Evolutionary conservation across 2,888 invertebrate genomes (phyloP), one percentile per base, ranked within the genome.

Genomic region (Xylota sylvarum): DNA sequence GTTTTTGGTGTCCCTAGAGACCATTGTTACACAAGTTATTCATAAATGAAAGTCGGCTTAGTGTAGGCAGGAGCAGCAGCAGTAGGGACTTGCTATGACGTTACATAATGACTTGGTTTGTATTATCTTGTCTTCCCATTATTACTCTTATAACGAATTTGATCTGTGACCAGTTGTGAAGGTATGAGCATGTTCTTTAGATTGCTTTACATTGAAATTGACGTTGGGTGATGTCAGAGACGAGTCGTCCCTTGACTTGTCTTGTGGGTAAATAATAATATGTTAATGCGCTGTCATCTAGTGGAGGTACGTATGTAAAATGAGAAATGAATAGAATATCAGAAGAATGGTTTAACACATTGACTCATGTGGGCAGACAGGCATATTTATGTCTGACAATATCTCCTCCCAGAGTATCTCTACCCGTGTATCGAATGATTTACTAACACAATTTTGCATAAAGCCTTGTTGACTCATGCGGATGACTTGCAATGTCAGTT

Each of bases 211-310:
- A 62, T 62, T 40, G 43, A 30, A 70, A 70, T 56, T 43, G 70
- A 56, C 56, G 30, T 30, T 32, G 19, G 70, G 43, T 70, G 72
- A 60, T 72, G 58, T 72, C 58, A 72, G 70, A 43, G 43, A 14
- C 30, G 55, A 27, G 6, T 14, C 19, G 32, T 70, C 40, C 40
- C 62, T 62, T 52, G 17, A 64, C 64, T 56, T 74, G 52, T 43
- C 55, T n/a, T 32, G 12, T 10, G 62, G 19, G 10, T 55, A 64
- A 35, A 74, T 74, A 52, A 73, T 62, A 64, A 64, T 74, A 74
- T 74, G 52, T 55, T 74, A 74, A 74, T 74, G 62, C 52, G 5
- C 37, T 74, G 73, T 62, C 73, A 74, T 40, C 48, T 52, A 30
- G 48, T 19, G 37, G 43, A 43, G n/a, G 56, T 17, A 35, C 58